These are phyloP conservation scores for Agelastica alni DNA, from an alignment of 2,888 invertebrate species.

Conservation along the genomic window DNA sequence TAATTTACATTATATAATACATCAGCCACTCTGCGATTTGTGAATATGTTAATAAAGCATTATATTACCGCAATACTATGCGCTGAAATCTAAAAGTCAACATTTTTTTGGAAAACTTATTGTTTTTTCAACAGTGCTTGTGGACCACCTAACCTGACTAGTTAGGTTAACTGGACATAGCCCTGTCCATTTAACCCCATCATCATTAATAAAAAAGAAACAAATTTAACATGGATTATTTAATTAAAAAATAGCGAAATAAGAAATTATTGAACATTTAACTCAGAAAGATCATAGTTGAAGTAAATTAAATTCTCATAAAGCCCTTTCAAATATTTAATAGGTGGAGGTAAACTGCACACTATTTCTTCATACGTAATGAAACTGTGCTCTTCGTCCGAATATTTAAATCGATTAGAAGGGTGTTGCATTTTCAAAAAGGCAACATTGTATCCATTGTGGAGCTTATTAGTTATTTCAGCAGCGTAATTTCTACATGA, in stretches of 20 bases:
- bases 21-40: not conserved
- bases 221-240: conserved; percentile 1
- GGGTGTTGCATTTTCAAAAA: not conserved
- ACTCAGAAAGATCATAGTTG: not conserved
- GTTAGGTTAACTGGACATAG: not conserved
- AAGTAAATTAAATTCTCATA: conserved; percentile 1
- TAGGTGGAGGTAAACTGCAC: conserved; percentile 1
- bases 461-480: not conserved
- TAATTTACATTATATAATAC: not conserved
- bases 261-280: conserved; percentile 2
- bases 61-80: not conserved
- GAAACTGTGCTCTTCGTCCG: not conserved
- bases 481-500: not conserved
- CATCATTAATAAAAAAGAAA: not conserved
- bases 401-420: not conserved
- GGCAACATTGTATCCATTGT: not conserved
- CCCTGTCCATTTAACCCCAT: not conserved
- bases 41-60: no score
- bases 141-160: not conserved
- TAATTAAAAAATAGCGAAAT: not conserved
- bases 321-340: not conserved
- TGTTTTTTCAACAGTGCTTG: not conserved
- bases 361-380: not conserved
- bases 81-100: not conserved
- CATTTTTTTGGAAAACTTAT: not conserved